phyloP scores from a whole-genome alignment of 2,888 invertebrate genomes.

The Chrysina gloriosa region DNA sequence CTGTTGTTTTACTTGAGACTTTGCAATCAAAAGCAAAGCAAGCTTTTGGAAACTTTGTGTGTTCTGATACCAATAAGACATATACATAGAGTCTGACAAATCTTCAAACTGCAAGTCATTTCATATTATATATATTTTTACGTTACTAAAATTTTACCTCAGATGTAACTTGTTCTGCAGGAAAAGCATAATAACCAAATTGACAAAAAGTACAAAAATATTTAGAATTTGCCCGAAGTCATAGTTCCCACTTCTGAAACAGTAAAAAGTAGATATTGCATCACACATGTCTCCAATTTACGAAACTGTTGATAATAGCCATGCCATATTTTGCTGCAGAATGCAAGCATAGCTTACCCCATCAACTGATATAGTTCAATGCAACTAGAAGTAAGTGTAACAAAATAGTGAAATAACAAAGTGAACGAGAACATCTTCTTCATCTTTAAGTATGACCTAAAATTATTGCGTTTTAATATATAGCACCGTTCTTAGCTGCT shows the following conservation, averaged over 20 bases:
- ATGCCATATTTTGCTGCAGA: too few relatives aligned
- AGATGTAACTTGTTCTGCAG: not conserved
- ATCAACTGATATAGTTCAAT: constrained; percentile 5
- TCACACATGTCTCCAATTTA: not conserved
- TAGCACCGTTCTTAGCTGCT: not conserved
- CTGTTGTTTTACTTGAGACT: not conserved
- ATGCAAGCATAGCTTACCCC: constrained; percentile 10
- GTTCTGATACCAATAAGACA: not conserved
- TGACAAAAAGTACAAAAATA: not conserved
- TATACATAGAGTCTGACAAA: not conserved
- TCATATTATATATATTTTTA: not conserved
- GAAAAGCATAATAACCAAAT: not conserved
- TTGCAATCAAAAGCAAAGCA: not conserved
- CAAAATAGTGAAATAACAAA: constrained; percentile 19
- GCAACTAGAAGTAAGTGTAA: not conserved
- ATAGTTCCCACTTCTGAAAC: not conserved
- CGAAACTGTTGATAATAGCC: not conserved
- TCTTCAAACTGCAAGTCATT: not conserved
- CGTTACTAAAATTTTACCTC: not conserved
- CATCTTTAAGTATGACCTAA: not conserved
- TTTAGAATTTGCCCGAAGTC: not conserved
- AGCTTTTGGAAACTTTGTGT: not conserved
- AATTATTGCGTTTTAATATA: not conserved
- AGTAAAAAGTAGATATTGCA: too few relatives aligned
- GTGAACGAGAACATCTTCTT: constrained; percentile 3